Conservation (phyloP, 1,140 invertebrate species). For the Eueides isabella region DNA sequence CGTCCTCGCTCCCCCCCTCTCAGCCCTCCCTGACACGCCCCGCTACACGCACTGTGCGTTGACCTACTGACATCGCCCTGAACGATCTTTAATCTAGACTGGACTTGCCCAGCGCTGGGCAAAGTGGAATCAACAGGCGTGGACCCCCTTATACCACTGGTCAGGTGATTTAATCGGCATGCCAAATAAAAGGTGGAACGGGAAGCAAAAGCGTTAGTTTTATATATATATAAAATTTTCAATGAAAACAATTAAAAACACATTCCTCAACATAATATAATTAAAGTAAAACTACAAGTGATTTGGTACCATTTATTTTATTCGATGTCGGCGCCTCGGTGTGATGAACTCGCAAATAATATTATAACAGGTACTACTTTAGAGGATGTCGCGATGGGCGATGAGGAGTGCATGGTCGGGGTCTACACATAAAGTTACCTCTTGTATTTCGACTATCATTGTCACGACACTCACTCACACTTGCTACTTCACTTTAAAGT, state of each 20-base stretch:
- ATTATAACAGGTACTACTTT: slow-evolving; percentile 34
- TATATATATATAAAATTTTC: slow-evolving; percentile 11
- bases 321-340: slow-evolving; percentile 2
- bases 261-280: slow-evolving; percentile 15
- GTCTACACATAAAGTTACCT: slow-evolving; percentile 59
- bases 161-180: slow-evolving; percentile 36
- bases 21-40: slow-evolving; percentile 49
- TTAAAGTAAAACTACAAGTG: slow-evolving; percentile 26
- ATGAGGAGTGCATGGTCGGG: slow-evolving; percentile 39
- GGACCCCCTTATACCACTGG: slow-evolving; percentile 13
- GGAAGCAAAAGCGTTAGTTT: slow-evolving; percentile 15
- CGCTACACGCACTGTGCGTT: slow-evolving; percentile 76
- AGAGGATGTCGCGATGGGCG: slow-evolving; percentile 39
- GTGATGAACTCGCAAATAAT: slow-evolving; percentile 39
- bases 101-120: slow-evolving; percentile 50
- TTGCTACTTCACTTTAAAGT: slow-evolving; percentile 48
- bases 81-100: slow-evolving; percentile 76
- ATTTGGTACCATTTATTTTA: slow-evolving; percentile 14
- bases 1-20: slow-evolving; percentile 39
- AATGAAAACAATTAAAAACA: slow-evolving; percentile 10
- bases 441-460: slow-evolving; percentile 79
- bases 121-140: slow-evolving; percentile 38
- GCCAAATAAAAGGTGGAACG: slow-evolving; percentile 20
- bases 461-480: slow-evolving; percentile 57
- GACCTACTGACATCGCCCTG: slow-evolving; percentile 76